Conservation (phyloP, 2,888 invertebrate species). For the Cactoblastis cactorum region DNA sequence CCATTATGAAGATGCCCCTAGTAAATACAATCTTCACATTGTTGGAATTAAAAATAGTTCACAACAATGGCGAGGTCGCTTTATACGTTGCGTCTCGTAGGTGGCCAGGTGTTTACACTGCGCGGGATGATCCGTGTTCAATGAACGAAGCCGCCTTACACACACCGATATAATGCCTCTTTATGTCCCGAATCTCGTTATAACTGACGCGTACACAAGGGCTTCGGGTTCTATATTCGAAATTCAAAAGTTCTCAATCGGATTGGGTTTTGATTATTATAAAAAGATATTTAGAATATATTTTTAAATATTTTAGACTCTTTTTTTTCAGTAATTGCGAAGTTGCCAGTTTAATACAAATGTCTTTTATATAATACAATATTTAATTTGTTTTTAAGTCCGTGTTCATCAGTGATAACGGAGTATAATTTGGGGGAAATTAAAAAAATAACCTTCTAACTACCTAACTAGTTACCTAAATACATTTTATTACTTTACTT, state of each 20-base stretch:
- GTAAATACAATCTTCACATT: not conserved
- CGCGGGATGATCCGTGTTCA: slow-evolving; percentile 19
- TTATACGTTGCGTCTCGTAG: slow-evolving; percentile 23
- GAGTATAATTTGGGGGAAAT: no score
- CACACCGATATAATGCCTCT: slow-evolving; percentile 50
- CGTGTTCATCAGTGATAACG: no score
- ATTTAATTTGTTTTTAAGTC: no score
- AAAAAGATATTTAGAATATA: not conserved
- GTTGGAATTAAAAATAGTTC: no score
- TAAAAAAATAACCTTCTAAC: no score
- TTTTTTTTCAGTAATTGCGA: no score
- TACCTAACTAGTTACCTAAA: no score
- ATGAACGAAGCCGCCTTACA: slow-evolving; percentile 53
- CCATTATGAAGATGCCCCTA: no score
- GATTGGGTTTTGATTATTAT: not conserved
- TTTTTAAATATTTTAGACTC: not conserved
- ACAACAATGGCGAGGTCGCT: not conserved
- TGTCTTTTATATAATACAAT: no score
- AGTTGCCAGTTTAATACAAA: no score
- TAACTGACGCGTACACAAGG: slow-evolving; percentile 48
- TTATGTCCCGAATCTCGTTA: slow-evolving; percentile 62
- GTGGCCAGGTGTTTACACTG: slow-evolving; percentile 65
- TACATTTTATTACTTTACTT: no score
- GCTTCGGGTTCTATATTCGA: slow-evolving; percentile 19
- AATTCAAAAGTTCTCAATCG: slow-evolving; percentile 12